These are phyloP conservation scores for Scortum barcoo DNA, from an alignment of 2,113 vertebrate genomes.

Conservation along the genomic window DNA sequence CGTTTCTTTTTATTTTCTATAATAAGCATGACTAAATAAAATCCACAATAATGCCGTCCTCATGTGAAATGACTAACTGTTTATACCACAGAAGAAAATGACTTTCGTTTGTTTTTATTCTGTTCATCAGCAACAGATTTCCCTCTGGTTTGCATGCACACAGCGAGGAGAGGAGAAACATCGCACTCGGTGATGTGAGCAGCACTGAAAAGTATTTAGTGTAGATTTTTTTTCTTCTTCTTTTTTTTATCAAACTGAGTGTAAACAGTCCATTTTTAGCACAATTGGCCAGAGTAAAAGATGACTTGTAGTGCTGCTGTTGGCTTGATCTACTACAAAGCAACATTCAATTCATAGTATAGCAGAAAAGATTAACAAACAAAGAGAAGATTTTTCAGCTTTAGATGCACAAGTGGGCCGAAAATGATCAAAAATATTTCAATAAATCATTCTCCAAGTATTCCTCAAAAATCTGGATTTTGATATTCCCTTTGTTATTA, in stretches of 20 bases:
- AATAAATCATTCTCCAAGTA: not conserved
- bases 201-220: not conserved
- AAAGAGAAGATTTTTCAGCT: not conserved
- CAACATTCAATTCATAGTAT: not conserved
- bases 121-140: slow-evolving; percentile 78
- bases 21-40: slow-evolving; percentile 78
- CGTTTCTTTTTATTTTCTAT: slow-evolving; percentile 76
- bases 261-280: slow-evolving; percentile 17
- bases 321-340: not conserved
- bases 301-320: not conserved
- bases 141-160: slow-evolving; percentile 46
- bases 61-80: slow-evolving; percentile 79
- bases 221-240: not conserved
- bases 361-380: not conserved
- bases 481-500: not conserved
- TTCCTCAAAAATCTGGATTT: not conserved
- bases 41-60: slow-evolving; percentile 79
- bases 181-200: not conserved
- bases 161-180: slow-evolving; percentile 17
- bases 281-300: not conserved
- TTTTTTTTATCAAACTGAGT: not conserved
- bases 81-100: slow-evolving; percentile 80
- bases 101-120: slow-evolving; percentile 76
- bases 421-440: not conserved
- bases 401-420: not conserved